Conservation (phyloP, 2,797 vertebrate genomes). For the Eptatretus atami region DNA sequence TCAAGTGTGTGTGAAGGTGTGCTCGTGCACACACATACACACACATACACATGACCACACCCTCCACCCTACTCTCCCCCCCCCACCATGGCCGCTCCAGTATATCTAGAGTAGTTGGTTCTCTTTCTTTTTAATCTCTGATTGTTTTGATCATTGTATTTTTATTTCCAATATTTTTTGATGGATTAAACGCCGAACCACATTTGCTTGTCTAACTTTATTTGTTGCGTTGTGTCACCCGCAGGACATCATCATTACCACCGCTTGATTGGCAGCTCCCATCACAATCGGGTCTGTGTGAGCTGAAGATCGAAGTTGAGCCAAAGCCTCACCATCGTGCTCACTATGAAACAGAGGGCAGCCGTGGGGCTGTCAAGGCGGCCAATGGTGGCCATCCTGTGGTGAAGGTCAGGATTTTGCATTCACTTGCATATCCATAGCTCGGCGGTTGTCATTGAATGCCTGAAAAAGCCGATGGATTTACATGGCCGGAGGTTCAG, state of each 20-base stretch:
- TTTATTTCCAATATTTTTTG: no score
- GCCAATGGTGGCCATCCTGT: constrained; percentile 65
- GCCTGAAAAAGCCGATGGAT: no score
- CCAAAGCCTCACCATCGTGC: constrained; percentile 94
- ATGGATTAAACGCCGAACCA: no score
- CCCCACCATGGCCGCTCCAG: background rate
- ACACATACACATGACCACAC: background rate
- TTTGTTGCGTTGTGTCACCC: no score
- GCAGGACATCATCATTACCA: constrained; percentile 36
- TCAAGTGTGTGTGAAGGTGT: constrained; percentile 10
- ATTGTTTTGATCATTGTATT: no score
- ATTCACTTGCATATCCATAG: no score
- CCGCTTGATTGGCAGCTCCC: constrained; percentile 87
- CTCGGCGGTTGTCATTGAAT: no score
- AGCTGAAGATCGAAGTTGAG: constrained; percentile 84
- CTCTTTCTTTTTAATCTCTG: no score
- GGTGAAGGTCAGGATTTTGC: constrained; percentile 34
- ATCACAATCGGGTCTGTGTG: constrained; percentile 59
- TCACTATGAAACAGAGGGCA: constrained; percentile 95
- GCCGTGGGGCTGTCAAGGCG: constrained; percentile 80
- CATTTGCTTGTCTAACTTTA: no score
- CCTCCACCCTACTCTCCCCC: background rate
- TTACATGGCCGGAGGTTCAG: no score
- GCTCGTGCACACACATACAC: background rate
- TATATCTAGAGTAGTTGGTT: background rate